Base-by-base conservation (phyloP, 92 coral and sea anemone genomes). In the Palythoa heliodiscus region DNA sequence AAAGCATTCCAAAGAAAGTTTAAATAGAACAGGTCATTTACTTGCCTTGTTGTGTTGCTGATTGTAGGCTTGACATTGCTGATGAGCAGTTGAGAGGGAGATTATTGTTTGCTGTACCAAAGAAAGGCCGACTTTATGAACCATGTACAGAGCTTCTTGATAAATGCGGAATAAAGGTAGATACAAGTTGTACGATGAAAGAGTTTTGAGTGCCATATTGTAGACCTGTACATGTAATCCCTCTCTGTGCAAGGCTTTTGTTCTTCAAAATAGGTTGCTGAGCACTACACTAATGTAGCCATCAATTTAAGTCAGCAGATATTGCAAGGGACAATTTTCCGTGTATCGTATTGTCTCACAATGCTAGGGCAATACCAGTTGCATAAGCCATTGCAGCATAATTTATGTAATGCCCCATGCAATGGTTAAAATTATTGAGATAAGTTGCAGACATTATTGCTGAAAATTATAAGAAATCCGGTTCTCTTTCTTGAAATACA, bases 111-210 rank as follows among this genome's bases (percentile, higher is more conserved):
- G 90, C 90, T 24, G 77, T 88, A 57, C 90, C 90, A 53, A 88
- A 88, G 90, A 88, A 88, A 48, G 90, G 90, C 53, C 22, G 90
- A 29, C 87, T 88, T 37, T 88, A 82, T 57, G 90, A 88, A 52
- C 87, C 78, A 64, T 82, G 90, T 67, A 88, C 64, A 14, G n/a
- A 52, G 15, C 53, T 88, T 29, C 73, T 88, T 20, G 90, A 88
- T 13, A 88, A 85, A 54, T 76, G 82, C 76, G 90, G 90, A 83
- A 82, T 88, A 43, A 40, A 83, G 90, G 90, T 88, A 87, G 16
- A 12, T 15, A 14, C 7, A 61, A 61, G 19, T 61, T 12, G 2
- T 12, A 16, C 16, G 3, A 55, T 55, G 2, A 63, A 63, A 19
- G 7, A 63, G 25, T 63, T 9, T 9, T 54, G 17, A 3, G 16